A percentile compares a stretch with the other conserved stretches of the same genome.
Conservation (phyloP, 2,113 vertebrate species). For the Herpetotheres cachinnans region DNA sequence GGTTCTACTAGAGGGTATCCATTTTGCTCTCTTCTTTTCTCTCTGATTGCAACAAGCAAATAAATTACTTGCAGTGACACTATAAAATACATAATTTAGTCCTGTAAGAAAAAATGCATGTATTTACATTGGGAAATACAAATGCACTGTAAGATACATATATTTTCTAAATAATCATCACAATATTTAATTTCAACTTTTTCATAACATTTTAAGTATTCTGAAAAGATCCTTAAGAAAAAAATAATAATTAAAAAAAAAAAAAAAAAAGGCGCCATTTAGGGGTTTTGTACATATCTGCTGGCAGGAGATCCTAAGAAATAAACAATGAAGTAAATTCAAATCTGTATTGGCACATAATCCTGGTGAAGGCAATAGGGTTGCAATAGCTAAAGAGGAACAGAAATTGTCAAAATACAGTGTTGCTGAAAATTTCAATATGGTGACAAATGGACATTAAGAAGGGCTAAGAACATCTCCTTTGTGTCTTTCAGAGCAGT, state of each 20-base stretch:
- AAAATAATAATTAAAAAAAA: neutral
- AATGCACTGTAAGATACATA: neutral
- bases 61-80: neutral
- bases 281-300: neutral
- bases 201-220: neutral
- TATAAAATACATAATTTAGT: neutral
- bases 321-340: neutral
- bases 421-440: neutral
- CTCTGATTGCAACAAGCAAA: neutral
- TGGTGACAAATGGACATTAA: neutral
- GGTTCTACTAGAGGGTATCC: neutral
- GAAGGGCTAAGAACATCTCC: neutral
- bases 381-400: neutral
- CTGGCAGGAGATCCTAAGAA: neutral
- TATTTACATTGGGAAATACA: neutral
- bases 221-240: neutral
- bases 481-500: neutral
- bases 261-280: too few species aligned
- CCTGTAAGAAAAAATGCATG: neutral
- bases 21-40: neutral
- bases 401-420: neutral
- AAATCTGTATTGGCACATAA: neutral
- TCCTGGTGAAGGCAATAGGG: neutral
- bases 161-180: neutral
- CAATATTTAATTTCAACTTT: neutral